Conservation (phyloP, 2,888 invertebrate genomes). For the Synergus gifuensis region DNA sequence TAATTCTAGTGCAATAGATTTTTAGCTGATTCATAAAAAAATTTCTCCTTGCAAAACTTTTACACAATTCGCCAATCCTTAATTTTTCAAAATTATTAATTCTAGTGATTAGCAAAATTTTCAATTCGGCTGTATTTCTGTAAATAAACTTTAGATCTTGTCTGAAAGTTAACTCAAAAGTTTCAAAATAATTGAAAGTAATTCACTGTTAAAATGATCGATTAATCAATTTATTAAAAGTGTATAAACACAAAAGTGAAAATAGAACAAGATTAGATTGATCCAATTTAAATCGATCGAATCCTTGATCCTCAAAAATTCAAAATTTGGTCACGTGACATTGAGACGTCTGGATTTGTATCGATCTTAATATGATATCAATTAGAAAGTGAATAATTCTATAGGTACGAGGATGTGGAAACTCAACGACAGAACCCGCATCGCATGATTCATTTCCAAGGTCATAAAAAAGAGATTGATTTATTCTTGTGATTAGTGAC, state of each 20-base stretch:
- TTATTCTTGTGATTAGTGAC: constrained; percentile 36
- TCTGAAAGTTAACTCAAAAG: too few species aligned
- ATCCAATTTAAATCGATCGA: not conserved
- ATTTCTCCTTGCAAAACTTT: not conserved
- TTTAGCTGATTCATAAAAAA: constrained; percentile 20
- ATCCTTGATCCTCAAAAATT: not conserved
- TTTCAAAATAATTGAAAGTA: not conserved
- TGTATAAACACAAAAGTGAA: not conserved
- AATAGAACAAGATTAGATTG: not conserved
- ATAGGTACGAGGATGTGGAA: constrained; percentile 22
- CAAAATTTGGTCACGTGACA: not conserved
- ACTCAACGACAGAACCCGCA: constrained; percentile 31
- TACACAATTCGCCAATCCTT: not conserved
- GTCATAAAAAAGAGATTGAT: constrained; percentile 39
- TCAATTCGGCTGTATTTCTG: not conserved
- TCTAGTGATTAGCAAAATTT: not conserved
- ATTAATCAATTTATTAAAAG: not conserved
- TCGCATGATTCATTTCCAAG: constrained; percentile 34
- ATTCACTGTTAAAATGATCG: not conserved
- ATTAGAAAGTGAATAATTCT: constrained; percentile 36
- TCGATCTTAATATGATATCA: constrained; percentile 14
- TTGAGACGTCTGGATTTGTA: constrained; percentile 16
- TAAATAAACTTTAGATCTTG: too few species aligned
- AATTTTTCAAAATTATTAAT: not conserved
- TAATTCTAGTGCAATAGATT: not conserved